A percentile compares a stretch with the other conserved stretches of the same genome.
These are phyloP conservation scores for Rhinolophus sinicus DNA, from an alignment of 2,113 vertebrate species.

Conservation along the genomic window DNA sequence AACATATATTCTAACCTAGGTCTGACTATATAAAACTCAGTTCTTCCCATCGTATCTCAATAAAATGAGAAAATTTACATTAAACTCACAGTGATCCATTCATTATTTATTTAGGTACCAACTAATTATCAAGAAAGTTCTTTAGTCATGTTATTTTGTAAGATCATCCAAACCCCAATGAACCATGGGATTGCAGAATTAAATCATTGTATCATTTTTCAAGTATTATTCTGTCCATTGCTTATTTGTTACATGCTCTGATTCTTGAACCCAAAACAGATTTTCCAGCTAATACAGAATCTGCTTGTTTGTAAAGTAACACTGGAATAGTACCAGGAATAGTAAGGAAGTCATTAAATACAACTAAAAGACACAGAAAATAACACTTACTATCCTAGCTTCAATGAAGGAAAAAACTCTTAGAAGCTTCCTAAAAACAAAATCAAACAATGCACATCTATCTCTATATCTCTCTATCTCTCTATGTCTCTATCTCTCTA, in stretches of 20 bases:
- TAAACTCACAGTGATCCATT: neutral
- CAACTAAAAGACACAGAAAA: neutral
- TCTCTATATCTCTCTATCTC: no score
- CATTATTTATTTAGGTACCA: neutral
- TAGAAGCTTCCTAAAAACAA: neutral
- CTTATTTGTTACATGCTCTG: neutral
- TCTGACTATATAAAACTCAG: neutral
- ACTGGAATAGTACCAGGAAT: neutral
- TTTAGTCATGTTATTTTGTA: neutral
- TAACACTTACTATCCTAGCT: neutral
- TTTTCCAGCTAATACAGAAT: neutral
- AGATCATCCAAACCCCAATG: neutral
- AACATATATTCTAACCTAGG: neutral
- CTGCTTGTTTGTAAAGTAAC: conserved; percentile 4
- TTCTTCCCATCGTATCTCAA: neutral
- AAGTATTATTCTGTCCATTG: neutral
- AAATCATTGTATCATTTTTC: neutral
- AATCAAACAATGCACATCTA: neutral
- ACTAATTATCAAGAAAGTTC: neutral
- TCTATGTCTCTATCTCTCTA: no score
- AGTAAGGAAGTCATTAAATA: neutral
- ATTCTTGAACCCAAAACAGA: neutral
- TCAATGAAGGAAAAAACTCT: neutral
- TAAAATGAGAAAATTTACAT: neutral
- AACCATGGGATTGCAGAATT: neutral